These are phyloP conservation scores for Trichopoda pennipes DNA, from an alignment of 2,888 invertebrate genomes.

Conservation along the genomic window DNA sequence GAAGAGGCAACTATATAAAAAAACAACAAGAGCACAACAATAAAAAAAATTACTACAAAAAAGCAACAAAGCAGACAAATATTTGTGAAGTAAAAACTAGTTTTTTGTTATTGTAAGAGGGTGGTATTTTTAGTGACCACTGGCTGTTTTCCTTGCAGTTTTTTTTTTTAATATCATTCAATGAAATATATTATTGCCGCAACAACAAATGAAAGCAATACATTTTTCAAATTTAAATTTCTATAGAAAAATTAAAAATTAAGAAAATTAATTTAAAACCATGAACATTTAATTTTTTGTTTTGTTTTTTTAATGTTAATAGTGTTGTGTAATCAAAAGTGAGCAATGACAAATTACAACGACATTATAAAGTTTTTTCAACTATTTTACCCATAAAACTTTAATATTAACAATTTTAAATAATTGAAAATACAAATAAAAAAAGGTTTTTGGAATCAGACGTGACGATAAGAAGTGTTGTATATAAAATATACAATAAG, in stretches of 20 bases:
- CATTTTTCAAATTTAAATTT: not conserved
- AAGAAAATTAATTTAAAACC: not conserved
- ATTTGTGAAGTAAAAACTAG: slow-evolving; percentile 3
- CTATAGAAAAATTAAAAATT: not conserved
- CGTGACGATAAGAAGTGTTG: slow-evolving; percentile 59
- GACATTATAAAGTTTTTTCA: slow-evolving; percentile 26
- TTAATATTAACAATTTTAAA: slow-evolving; percentile 7
- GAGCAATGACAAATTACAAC: not conserved
- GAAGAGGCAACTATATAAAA: slow-evolving; percentile 44
- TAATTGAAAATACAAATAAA: slow-evolving; percentile 12
- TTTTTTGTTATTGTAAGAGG: not conserved
- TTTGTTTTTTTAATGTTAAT: not conserved
- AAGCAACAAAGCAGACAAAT: slow-evolving; percentile 16
- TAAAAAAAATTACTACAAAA: slow-evolving; percentile 55
- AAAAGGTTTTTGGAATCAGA: slow-evolving; percentile 49
- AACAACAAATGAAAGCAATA: slow-evolving; percentile 27
- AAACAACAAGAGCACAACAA: slow-evolving; percentile 21
- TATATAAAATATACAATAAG: slow-evolving; percentile 23
- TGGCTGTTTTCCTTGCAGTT: not conserved
- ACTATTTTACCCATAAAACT: not conserved
- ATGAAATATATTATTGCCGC: not conserved
- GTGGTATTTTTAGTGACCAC: slow-evolving; percentile 7
- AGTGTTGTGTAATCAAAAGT: slow-evolving; percentile 64
- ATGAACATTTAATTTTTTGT: not conserved
- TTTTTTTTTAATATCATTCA: not conserved